Base-by-base conservation (phyloP, 1,140 invertebrate species). In the Trichonephila inaurata region DNA sequence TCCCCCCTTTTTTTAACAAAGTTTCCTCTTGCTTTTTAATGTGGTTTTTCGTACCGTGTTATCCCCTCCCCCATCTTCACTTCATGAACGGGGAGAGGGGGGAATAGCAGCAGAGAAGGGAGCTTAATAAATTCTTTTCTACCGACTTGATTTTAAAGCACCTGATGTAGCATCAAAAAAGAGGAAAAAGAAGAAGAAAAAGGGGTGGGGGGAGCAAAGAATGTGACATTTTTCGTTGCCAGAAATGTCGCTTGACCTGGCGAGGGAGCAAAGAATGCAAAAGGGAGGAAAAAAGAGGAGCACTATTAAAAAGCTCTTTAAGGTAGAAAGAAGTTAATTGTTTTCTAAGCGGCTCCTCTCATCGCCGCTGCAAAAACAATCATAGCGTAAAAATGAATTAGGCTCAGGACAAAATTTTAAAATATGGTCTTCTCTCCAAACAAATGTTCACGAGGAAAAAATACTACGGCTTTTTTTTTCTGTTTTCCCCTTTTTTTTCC, bases 301-400 rank as follows among this genome's bases (percentile, higher is more conserved):
- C 40, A 40, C 91, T 92, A 92, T 92, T 92, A 92, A 92, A 92
- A 92, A 92, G 82, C 91, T 86, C 82, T 92, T 92, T 92, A 92
- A 83, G 66, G 19, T 64, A 10, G 44, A 62, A 87, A 86, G 91
- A 87, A 92, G 91, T 92, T 92, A 92, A 92, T 92, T 92, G 91
- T 92, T 92, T 92, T 92, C 91, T 92, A 69, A 92, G 91, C 58
- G 62, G 18, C 28, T 33, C 82, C 19, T 21, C 77, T 60, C 64
- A 44, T 58, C 60, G 24, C 10, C 60, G 18, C 60, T 51, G 21
- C n/a, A 92, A 92, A 92, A 92, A 92, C 82, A 92, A 92, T 92
- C 61, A 87, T 72, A 51, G 82, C 82, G 61, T 87, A 92, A 85
- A 91, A 92, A 72, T 86, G 91, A 92, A 92, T 92, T 85, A 92